Evolutionary conservation across 2,797 vertebrate genomes (phyloP), one percentile per base, ranked within the genome.

Genomic region (Kryptopterus vitreolus): DNA sequence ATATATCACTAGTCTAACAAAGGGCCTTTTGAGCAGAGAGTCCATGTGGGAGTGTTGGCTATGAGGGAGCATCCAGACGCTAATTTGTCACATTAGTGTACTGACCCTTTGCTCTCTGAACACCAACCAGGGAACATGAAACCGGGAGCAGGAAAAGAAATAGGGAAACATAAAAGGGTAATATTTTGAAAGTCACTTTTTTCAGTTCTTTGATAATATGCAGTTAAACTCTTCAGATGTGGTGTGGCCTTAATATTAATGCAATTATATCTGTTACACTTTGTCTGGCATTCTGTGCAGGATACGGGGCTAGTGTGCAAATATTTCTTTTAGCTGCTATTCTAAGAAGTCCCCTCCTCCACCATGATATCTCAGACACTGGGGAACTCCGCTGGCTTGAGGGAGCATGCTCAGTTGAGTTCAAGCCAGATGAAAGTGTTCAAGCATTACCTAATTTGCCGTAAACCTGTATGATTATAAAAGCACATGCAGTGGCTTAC

Each of bases 41-140:
- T 80, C 78, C 72, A 70, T 68, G 77, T 75, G 80, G 73, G 79
- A 82, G 55, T 69, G 82, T 77, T 80, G 78, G 52, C 81, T 85
- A 77, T 84, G 82, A 86, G 72, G 69, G 52, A 83, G 66, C 26
- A 46, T 72, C 61, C 70, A 65, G 65, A 82, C 58, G 55, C 79
- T 81, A 76, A 86, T 86, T 79, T 84, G 80, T 82, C 85, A 83
- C 76, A 77, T 76, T 76, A 82, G 71, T 70, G 70, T 81, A 68
- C 57, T 86, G 82, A 89, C 76, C 83, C 31, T 78, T 81, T 85
- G 70, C 62, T 74, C 81, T 78, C 31, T 53, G 35, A 63, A 50
- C 70, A 76, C 63, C 53, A 68, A 82, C 52, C 52, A 65, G 77
- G 38, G 76, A 74, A 71, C 7, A 77, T 15, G 22, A 50, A 29